Percentiles rank a stretch among this genome's conserved stretches.
Conservation (phyloP, 2,888 invertebrate genomes). For the Exocentrus adspersus region DNA sequence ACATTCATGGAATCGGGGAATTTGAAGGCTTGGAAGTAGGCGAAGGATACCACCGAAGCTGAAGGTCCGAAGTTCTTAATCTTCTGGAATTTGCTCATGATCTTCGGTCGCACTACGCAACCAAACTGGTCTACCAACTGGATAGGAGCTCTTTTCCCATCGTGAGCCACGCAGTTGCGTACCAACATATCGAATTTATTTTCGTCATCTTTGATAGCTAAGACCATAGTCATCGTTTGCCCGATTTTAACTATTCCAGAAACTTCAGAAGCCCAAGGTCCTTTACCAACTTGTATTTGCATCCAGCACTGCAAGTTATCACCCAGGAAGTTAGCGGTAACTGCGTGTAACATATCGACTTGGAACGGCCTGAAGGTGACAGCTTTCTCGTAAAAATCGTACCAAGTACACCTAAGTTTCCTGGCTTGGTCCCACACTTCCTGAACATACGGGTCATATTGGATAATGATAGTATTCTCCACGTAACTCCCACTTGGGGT, state of each 20-base stretch:
- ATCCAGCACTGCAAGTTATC: slow-evolving; percentile 97
- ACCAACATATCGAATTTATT: slow-evolving; percentile 97
- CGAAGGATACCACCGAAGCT: slow-evolving; percentile 93
- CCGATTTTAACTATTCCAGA: slow-evolving; percentile 96
- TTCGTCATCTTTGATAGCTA: slow-evolving; percentile 95
- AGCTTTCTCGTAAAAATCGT: slow-evolving; percentile 95
- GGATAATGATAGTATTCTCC: slow-evolving; percentile 94
- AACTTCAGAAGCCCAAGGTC: slow-evolving; percentile 97
- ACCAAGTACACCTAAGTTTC: slow-evolving; percentile 93
- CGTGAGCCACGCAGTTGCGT: slow-evolving; percentile 93
- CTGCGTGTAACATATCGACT: slow-evolving; percentile 95
- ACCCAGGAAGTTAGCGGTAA: slow-evolving; percentile 94
- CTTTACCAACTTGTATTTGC: slow-evolving; percentile 97
- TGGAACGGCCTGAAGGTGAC: slow-evolving; percentile 95
- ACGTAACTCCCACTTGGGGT: slow-evolving; percentile 94
- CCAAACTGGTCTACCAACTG: slow-evolving; percentile 94
- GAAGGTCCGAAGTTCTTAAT: slow-evolving; percentile 95
- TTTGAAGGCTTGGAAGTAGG: slow-evolving; percentile 96
- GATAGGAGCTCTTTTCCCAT: slow-evolving; percentile 92
- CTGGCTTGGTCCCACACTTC: slow-evolving; percentile 96
- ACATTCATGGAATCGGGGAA: slow-evolving; percentile 98
- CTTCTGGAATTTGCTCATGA: slow-evolving; percentile 96
- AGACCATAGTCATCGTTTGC: slow-evolving; percentile 96
- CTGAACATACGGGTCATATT: slow-evolving; percentile 94
- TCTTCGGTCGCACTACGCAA: slow-evolving; percentile 92